Evolutionary conservation across 53 echinoderm and acorn worm genomes (phyloP).

Genomic region (Henricia sp.): DNA sequence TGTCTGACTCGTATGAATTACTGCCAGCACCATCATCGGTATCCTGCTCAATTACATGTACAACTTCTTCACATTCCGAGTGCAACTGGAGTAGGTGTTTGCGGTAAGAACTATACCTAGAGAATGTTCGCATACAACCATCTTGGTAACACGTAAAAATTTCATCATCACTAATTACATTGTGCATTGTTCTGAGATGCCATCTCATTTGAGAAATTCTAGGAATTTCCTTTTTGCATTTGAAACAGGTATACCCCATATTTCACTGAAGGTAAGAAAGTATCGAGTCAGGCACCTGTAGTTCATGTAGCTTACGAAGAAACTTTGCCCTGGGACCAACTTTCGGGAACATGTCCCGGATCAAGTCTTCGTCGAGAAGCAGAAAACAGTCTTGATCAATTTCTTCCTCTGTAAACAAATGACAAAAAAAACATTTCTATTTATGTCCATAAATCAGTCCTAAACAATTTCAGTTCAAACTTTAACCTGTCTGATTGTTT

Average conservation of each 20-base stretch:
- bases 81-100: conserved; percentile 14
- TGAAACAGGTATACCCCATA: background rate
- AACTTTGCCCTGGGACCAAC: background rate
- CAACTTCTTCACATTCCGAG: conserved; percentile 22
- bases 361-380: background rate
- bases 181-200: background rate
- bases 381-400: background rate
- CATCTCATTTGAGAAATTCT: background rate
- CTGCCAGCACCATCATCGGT: conserved; percentile 1
- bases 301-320: background rate
- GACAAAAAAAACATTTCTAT: background rate
- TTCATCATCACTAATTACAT: background rate
- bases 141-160: background rate
- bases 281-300: no score
- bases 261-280: background rate
- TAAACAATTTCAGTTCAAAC: background rate
- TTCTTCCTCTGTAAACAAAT: background rate
- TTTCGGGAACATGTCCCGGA: background rate
- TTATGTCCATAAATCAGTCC: background rate
- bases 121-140: conserved; percentile 10
- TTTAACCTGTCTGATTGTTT: background rate
- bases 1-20: conserved; percentile 30
- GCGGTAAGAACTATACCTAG: conserved; percentile 22
- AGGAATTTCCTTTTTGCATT: background rate
- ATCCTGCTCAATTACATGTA: conserved; percentile 7